Evolutionary conservation across 2,113 vertebrate genomes (phyloP).

Genomic region (Sula dactylatra): DNA sequence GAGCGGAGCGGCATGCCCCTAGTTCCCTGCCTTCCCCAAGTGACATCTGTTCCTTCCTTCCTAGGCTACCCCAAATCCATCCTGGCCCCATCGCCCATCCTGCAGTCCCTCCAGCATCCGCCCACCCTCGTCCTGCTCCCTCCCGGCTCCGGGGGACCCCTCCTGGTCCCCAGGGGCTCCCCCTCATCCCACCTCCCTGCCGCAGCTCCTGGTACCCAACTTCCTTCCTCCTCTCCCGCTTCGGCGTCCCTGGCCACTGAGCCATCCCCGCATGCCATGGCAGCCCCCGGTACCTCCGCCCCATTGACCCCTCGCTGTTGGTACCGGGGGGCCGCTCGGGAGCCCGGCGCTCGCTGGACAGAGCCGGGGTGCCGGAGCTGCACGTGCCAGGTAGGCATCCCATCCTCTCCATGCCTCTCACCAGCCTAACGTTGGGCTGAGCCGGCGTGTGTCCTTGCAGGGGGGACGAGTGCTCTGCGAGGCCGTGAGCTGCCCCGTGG

Average conservation of each 20-base stretch:
- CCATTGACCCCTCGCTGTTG: conserved; percentile 24
- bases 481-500: conserved; percentile 37
- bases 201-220: not conserved
- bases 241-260: not conserved
- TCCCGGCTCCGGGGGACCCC: conserved; percentile 20
- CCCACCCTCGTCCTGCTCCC: conserved; percentile 59
- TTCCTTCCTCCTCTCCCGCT: not conserved
- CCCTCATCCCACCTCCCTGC: conserved; percentile 45
- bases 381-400: conserved; percentile 64
- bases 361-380: conserved; percentile 67
- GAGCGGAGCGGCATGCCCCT: not conserved
- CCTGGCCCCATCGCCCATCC: conserved; percentile 64
- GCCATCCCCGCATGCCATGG: fast-evolving
- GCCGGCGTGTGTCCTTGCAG: not conserved
- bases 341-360: conserved; percentile 54
- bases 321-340: conserved; percentile 41
- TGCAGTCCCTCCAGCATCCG: conserved; percentile 42
- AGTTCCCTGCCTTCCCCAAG: not conserved
- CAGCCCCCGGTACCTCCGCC: not conserved
- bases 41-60: not conserved
- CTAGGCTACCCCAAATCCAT: conserved; percentile 66
- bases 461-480: conserved; percentile 66
- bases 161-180: conserved; percentile 43
- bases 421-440: not conserved
- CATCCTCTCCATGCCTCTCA: fast-evolving